Percentiles rank a stretch among this genome's conserved stretches.
phyloP scores from a whole-genome alignment of 2,888 invertebrate species.

The Drosophila limbata region DNA sequence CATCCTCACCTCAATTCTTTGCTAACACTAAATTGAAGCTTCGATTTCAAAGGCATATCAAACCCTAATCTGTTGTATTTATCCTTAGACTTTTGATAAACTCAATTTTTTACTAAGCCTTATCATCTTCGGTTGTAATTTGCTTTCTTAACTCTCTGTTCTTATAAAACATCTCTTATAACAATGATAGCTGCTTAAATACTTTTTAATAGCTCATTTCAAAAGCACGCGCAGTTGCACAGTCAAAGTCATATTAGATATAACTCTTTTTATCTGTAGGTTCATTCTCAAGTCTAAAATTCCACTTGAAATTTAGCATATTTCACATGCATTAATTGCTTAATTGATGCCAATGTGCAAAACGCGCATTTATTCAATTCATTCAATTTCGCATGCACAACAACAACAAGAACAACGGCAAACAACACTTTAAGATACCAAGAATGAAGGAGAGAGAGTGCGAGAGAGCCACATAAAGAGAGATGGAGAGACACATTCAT shows the following conservation, averaged over 20 bases:
- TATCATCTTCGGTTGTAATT: not conserved
- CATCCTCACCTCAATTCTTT: not conserved
- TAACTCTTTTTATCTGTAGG: conserved; percentile 28
- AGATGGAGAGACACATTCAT: conserved; percentile 6
- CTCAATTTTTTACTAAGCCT: not conserved
- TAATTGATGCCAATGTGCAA: conserved; percentile 72
- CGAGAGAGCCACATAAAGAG: not conserved
- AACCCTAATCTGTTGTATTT: not conserved
- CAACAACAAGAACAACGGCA: conserved; percentile 15
- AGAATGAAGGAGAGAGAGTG: not conserved
- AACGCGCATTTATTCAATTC: conserved; percentile 71
- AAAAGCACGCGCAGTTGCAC: not conserved
- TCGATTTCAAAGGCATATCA: not conserved
- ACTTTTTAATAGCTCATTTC: not conserved
- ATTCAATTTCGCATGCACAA: conserved; percentile 64
- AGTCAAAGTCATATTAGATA: not conserved
- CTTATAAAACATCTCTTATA: not conserved
- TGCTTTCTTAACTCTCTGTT: not conserved
- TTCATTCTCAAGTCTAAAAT: conserved; percentile 34
- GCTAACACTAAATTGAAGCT: not conserved
- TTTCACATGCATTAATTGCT: conserved; percentile 73
- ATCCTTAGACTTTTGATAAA: not conserved
- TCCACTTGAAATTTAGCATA: conserved; percentile 32
- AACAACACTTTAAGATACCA: not conserved
- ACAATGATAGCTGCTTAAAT: not conserved